These are phyloP conservation scores for Mohoua ochrocephala DNA, from an alignment of 2,113 vertebrate species.

Conservation along the genomic window DNA sequence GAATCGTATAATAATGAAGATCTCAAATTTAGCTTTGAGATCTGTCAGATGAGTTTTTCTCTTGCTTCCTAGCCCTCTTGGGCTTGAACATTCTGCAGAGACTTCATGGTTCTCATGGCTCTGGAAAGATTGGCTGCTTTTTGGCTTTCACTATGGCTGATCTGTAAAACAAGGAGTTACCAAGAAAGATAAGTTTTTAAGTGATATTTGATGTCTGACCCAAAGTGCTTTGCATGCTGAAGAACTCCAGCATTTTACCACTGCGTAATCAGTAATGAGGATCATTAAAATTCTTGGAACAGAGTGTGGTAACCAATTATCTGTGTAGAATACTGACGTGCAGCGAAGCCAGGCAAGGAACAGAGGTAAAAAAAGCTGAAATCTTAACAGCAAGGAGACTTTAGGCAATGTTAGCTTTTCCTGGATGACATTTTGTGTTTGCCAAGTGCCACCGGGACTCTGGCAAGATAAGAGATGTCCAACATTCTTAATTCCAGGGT, in stretches of 20 bases:
- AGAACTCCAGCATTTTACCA: not conserved
- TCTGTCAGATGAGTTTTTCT: not conserved
- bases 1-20: not conserved
- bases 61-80: not conserved
- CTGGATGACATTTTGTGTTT: not conserved
- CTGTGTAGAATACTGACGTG: not conserved
- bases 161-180: not conserved
- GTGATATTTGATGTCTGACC: not conserved
- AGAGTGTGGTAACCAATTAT: not conserved
- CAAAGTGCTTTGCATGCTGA: not conserved
- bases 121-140: not conserved
- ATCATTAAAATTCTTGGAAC: constrained; percentile 5
- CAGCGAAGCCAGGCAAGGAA: not conserved
- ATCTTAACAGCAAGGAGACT: not conserved
- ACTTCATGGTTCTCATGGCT: not conserved
- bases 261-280: not conserved
- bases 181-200: not conserved
- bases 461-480: not conserved
- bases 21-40: not conserved
- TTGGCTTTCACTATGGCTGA: not conserved
- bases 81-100: not conserved
- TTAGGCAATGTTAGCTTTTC: not conserved
- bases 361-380: not conserved
- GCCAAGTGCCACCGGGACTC: not conserved
- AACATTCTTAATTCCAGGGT: not conserved